Evolutionary conservation across 2,888 invertebrate genomes (phyloP).

Genomic region (Catocala nupta): DNA sequence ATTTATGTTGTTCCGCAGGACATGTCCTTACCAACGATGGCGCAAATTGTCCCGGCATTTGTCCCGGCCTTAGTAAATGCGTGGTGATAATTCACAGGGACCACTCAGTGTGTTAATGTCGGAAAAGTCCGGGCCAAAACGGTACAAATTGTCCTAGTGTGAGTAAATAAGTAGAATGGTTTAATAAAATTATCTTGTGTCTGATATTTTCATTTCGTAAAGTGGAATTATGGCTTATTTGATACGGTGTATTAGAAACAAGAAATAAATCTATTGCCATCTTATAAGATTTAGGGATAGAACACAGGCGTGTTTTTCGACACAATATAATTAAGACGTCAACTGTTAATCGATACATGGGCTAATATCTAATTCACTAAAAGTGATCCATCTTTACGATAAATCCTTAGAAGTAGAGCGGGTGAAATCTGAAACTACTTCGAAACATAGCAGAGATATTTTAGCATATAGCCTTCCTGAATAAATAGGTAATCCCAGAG

Average conservation of each 20-base stretch:
- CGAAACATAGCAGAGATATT: too few species aligned
- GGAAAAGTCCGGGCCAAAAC: slow-evolving; percentile 51
- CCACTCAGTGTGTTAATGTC: slow-evolving; percentile 59
- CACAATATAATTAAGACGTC: too few species aligned
- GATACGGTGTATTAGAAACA: background rate
- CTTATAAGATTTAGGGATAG: too few species aligned
- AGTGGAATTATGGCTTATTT: background rate
- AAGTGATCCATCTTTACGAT: too few species aligned
- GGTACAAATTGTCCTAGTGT: slow-evolving; percentile 46
- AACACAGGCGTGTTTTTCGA: too few species aligned
- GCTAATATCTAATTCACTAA: too few species aligned
- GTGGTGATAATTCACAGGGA: slow-evolving; percentile 67
- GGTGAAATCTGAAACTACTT: too few species aligned
- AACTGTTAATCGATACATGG: too few species aligned
- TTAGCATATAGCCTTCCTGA: too few species aligned
- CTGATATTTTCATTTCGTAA: slow-evolving; percentile 23
- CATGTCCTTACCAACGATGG: slow-evolving; percentile 64
- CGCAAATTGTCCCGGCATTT: slow-evolving; percentile 71
- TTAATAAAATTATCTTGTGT: slow-evolving; percentile 34
- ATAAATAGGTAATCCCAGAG: too few species aligned
- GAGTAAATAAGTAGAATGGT: slow-evolving; percentile 35
- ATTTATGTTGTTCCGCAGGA: slow-evolving; percentile 65
- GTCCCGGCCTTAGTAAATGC: slow-evolving; percentile 67
- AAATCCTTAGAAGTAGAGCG: too few species aligned
- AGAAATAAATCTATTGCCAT: too few species aligned